Base-by-base conservation (phyloP, 2,888 invertebrate species). In the Piscicola geometra region DNA sequence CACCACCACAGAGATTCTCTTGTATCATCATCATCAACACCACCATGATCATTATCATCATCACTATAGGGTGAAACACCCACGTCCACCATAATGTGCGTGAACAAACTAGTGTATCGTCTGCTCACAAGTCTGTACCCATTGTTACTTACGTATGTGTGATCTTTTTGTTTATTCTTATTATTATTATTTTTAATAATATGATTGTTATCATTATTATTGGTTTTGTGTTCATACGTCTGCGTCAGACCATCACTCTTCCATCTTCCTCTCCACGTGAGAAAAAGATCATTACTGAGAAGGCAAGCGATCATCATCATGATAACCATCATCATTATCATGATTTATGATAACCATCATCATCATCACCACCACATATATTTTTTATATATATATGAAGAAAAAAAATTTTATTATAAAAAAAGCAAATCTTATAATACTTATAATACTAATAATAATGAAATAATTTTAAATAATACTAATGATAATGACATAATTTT, bases 121-220 rank as follows among this genome's bases (percentile, higher is more conserved):
- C 60, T 18, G 3, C 60, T 15, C 21, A 15, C 25, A 18, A 56
- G 15, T 56, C 25, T 56, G 25, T 56, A 56, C 12, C 60, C 60
- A n/a, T 56, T 56, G 25, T 56, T 56, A 56, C 25, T 56, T 3
- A 21, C 3, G 25, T 56, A 56, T 21, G 5, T n/a, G 41, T 41
- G 41, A 15, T 41, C 41, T 12, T 64, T 64, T 12, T 64, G 5
- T 12, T 28, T 64, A 64, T 64, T 64, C 5, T 64, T 64, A 64
- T 64, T 64, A 64, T 64, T 30, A 64, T 64, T 64, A 64, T 30
- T 64, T 12, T 30, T n/a, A 28, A 5, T 64, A 64, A 12, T 64
- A 28, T 64, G 5, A 64, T 28, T 64, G 21, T 28, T 64, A 64
- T 64, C 21, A 64, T 64, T 64, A 64, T 28, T 64, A 64, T 28